Evolutionary conservation across 2,888 invertebrate genomes (phyloP).

Genomic region (Phania funesta): DNA sequence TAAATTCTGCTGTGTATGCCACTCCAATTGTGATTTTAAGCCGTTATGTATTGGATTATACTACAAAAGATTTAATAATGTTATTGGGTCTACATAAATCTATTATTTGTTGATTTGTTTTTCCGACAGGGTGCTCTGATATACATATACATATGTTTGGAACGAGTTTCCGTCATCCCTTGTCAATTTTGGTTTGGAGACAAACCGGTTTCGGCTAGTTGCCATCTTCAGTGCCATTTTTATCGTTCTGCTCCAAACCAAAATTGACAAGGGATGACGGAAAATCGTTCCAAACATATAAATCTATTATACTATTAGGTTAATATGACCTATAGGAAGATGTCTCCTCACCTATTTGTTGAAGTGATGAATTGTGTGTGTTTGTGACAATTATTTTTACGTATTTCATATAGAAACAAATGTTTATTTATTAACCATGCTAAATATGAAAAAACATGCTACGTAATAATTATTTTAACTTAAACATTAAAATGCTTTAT

Average conservation of each 20-base stretch:
- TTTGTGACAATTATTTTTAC: conserved; percentile 89
- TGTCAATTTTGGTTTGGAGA: no score
- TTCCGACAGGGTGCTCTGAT: no score
- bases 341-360: conserved; percentile 86
- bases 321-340: conserved; percentile 82
- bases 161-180: no score
- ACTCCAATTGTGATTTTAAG: conserved; percentile 83
- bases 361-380: conserved; percentile 83
- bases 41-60: conserved; percentile 81
- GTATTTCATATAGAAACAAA: conserved; percentile 77
- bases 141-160: no score
- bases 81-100: conserved; percentile 82
- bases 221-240: no score
- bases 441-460: neutral
- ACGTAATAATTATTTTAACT: neutral
- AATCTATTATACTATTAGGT: no score
- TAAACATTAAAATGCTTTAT: neutral
- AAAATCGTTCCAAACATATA: no score
- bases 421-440: conserved; percentile 23
- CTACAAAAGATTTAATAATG: conserved; percentile 84
- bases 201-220: no score
- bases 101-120: no score
- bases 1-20: conserved; percentile 85
- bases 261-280: no score
- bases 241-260: no score